Percentiles rank a stretch among this genome's conserved stretches.
Conservation (phyloP, 2,113 vertebrate species). For the Patagioenas fasciata region DNA sequence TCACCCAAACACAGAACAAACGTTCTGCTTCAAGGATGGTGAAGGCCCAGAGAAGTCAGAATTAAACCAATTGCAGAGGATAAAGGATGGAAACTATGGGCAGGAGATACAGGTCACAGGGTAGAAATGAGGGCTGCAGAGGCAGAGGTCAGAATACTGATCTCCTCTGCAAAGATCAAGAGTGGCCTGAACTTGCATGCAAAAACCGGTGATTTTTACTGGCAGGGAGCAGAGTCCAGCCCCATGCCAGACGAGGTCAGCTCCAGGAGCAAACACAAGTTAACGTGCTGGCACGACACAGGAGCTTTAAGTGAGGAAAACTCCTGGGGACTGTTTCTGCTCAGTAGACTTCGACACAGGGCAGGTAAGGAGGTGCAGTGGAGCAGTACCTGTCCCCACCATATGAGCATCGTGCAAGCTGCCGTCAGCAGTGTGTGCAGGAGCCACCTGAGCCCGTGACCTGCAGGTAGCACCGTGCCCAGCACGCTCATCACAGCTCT, state of each 20-base stretch:
- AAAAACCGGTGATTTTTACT: background rate
- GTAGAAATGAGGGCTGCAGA: background rate
- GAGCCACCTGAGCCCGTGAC: background rate
- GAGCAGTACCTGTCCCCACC: background rate
- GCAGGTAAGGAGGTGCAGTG: background rate
- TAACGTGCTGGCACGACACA: background rate
- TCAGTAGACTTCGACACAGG: background rate
- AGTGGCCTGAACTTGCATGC: background rate
- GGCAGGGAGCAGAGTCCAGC: background rate
- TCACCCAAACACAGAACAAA: background rate
- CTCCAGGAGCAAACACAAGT: background rate
- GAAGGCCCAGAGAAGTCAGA: background rate
- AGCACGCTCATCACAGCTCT: accelerated
- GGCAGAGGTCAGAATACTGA: background rate
- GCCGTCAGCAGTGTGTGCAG: background rate
- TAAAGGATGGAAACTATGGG: background rate
- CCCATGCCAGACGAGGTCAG: background rate
- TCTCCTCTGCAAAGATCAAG: background rate
- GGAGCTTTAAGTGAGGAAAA: background rate
- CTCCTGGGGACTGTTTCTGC: background rate
- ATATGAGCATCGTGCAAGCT: background rate
- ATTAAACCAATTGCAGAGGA: background rate
- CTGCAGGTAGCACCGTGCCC: background rate
- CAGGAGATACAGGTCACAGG: background rate
- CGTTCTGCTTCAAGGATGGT: background rate